Evolutionary conservation across 2,888 invertebrate genomes (phyloP).

Genomic region (Clivina fossor): DNA sequence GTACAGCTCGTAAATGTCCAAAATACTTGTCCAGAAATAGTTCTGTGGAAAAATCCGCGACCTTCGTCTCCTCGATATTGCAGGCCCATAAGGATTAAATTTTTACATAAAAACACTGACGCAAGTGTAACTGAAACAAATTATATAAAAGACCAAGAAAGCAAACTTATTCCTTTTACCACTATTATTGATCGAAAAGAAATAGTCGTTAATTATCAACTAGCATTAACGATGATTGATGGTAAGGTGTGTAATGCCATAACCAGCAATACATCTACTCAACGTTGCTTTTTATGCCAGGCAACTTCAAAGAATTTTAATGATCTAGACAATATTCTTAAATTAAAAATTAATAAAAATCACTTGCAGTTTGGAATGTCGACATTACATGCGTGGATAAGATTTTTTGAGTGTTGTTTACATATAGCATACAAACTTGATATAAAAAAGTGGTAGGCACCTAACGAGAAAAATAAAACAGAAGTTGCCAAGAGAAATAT

Average conservation of each 20-base stretch:
- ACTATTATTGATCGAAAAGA: not conserved
- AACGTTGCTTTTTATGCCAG: constrained; percentile 38
- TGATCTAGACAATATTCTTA: constrained; percentile 31
- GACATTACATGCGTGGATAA: no score
- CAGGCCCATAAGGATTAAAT: constrained; percentile 28
- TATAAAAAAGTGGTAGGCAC: constrained; percentile 45
- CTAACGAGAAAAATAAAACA: constrained; percentile 37
- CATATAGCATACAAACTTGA: constrained; percentile 44
- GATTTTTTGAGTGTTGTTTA: constrained; percentile 44
- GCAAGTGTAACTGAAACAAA: not conserved
- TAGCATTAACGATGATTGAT: constrained; percentile 44
- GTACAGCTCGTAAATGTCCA: not conserved
- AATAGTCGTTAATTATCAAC: constrained; percentile 10
- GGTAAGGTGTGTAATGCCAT: constrained; percentile 42
- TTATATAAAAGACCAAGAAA: not conserved
- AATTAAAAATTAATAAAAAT: constrained; percentile 25
- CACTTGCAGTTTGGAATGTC: constrained; percentile 41
- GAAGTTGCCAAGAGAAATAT: constrained; percentile 38
- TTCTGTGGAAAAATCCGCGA: constrained; percentile 14
- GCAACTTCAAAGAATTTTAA: constrained; percentile 39
- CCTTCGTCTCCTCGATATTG: no score
- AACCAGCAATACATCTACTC: constrained; percentile 36
- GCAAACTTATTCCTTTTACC: not conserved
- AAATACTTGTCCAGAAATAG: not conserved
- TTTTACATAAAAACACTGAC: constrained; percentile 24